Percentiles rank a stretch among this genome's conserved stretches.
Evolutionary conservation across 2,888 invertebrate species (phyloP).

Genomic region (Trilocha varians): DNA sequence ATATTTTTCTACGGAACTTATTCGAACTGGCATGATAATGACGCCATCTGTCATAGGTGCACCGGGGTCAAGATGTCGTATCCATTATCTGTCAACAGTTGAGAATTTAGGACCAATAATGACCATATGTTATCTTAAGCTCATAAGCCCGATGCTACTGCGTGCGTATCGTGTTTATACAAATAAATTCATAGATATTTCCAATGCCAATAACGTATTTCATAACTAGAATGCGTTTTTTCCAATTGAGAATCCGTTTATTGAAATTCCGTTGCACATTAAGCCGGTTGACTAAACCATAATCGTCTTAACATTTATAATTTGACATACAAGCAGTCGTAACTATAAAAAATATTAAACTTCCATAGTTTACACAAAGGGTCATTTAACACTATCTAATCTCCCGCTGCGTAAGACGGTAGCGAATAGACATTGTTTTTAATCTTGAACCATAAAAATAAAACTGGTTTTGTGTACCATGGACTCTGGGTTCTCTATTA

Average conservation of each 20-base stretch:
- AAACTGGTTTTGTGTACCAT: conserved; percentile 31
- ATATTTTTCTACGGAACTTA: conserved; percentile 19
- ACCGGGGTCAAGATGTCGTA: background rate
- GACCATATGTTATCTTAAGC: background rate
- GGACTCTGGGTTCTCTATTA: conserved; percentile 21
- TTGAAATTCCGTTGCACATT: too few species aligned
- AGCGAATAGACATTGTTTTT: conserved; percentile 38
- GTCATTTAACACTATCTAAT: conserved; percentile 47
- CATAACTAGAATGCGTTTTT: background rate
- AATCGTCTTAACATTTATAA: conserved; percentile 1
- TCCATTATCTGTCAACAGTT: background rate
- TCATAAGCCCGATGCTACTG: background rate
- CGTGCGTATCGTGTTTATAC: background rate
- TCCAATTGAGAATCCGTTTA: too few species aligned
- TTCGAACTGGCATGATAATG: conserved; percentile 25
- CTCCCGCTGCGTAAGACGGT: conserved; percentile 41
- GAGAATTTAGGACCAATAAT: background rate
- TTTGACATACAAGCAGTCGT: conserved; percentile 5
- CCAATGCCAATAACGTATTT: background rate
- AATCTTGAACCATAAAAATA: conserved; percentile 44
- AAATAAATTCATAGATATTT: background rate
- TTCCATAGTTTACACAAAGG: conserved; percentile 33
- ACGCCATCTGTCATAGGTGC: conserved; percentile 32
- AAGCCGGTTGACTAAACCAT: too few species aligned
- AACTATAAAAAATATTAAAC: conserved; percentile 18